Base-by-base conservation (phyloP, 1,140 invertebrate genomes). In the Drosophila subpulchrella region DNA sequence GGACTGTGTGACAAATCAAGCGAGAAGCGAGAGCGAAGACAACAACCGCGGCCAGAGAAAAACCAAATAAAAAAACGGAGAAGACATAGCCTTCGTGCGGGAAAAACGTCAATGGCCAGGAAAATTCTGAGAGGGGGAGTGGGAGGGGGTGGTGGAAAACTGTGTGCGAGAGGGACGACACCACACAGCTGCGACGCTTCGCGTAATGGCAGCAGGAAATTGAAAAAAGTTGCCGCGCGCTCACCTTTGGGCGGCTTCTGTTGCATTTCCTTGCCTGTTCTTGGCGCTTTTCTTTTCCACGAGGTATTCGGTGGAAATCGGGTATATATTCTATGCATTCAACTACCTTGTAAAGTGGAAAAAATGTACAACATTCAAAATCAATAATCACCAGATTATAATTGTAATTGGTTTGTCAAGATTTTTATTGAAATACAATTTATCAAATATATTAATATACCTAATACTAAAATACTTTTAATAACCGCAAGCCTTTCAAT, bases 1-100 rank as follows among this genome's bases (percentile, higher is more conserved):
- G 80, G 80, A 83, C 71, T 82, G 75, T 81, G 84, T 84, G 84
- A 89, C 84, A 89, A 89, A 89, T 89, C 84, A 90, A 89, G 85
- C 84, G 85, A 84, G 65, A 82, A 76, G 65, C 67, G 68, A 72
- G 68, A 72, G 68, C 68, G 68, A 72, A 72, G 68, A 72, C 51
- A 72, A 71, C 68, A 72, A 48, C 53, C 66, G 51, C 67, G 44
- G 46, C 42, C 51, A 13, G 39, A 42, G 38, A 59, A 58, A n/a
- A 48, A 20, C 20, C 20, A 20, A 65, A 32, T 20, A 50, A n/a
- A 48, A 65, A 32, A 20, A 39, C 51, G 51, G 27, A 63, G 17
- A 62, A 46, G 39, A 38, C 47, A 44, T 20, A 44, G 27, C 46
- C 60, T 50, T 27, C 34, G 59, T 75, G 63, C 72, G 68, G 65